Evolutionary conservation across 35 echinoderm and acorn worm genomes (phyloP), one percentile per base, ranked within the genome.

Genomic region (Diadema setosum): DNA sequence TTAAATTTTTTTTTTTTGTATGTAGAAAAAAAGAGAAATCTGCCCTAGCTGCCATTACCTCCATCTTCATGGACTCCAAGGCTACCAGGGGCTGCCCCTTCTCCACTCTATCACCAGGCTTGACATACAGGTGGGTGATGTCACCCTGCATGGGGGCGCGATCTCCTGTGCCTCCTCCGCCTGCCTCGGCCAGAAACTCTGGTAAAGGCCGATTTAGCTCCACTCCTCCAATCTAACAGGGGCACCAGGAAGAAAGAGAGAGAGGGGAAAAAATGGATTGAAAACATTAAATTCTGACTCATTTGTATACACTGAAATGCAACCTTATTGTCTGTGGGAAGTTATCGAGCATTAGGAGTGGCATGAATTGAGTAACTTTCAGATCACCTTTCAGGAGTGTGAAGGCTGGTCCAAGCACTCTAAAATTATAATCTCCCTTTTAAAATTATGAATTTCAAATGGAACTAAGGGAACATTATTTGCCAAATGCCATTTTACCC

Each of bases 11-110:
- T n/a, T n/a, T n/a, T n/a, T n/a, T n/a, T n/a, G n/a, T n/a, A n/a
- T n/a, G n/a, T 80, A 37, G 88, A 91, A 42, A 21, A 33, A 74
- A 49, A 48, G 55, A 64, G 49, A 73, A 14, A 75, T 32, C 34
- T 24, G 5, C 21, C n/a, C 27, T 4, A 37, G 5, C 23, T 65
- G 27, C 24, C 9, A 14, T 78, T 65, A 99, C 96, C 90, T 99
- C 96, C 93, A 94, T 94, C 56, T 99, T 99, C 96, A 99, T 99
- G 5, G 96, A 93, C 45, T 94, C 91, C 46, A 98, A 43, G 30
- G 91, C 95, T 26, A 98, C 48, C 15, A 98, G 84, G 4, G 91
- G 91, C 20, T 98, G 82, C 18, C 95, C 95, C 35, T 98, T 98
- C 42, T 89, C 88, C 5, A 98, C 91, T 34, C 34, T 42, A 21